A percentile compares a stretch with the other conserved stretches of the same genome.
Evolutionary conservation across 2,113 vertebrate genomes (phyloP).

Genomic region (Podiceps cristatus): DNA sequence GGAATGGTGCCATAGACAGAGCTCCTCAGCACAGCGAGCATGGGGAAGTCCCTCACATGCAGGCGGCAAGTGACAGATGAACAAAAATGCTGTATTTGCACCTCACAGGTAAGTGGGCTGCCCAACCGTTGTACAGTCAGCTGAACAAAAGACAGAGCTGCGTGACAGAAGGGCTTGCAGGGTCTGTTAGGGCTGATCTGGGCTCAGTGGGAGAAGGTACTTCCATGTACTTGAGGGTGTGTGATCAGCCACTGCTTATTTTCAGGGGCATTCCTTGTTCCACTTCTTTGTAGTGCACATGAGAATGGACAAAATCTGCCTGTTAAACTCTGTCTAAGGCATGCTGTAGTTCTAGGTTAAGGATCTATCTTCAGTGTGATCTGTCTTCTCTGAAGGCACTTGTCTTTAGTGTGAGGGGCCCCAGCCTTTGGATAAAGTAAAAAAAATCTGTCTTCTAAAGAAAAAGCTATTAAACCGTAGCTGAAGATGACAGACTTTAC

Average conservation of each 20-base stretch:
- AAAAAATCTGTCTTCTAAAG: background rate
- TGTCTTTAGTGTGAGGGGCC: background rate
- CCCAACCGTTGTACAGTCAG: accelerated
- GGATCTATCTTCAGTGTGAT: background rate
- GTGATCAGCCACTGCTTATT: background rate
- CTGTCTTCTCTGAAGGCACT: background rate
- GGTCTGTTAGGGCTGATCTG: background rate
- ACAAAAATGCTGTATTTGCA: background rate
- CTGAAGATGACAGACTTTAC: background rate
- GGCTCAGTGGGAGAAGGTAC: background rate
- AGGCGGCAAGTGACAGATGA: background rate
- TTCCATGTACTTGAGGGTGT: background rate
- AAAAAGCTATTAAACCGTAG: background rate
- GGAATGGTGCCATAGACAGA: background rate
- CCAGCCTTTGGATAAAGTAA: background rate
- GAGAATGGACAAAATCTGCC: background rate
- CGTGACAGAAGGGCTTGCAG: background rate
- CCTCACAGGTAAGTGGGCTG: accelerated
- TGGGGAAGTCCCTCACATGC: background rate
- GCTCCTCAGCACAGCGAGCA: accelerated
- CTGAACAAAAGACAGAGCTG: background rate
- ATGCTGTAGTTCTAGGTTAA: accelerated
- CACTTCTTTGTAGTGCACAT: background rate
- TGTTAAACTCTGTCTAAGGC: background rate
- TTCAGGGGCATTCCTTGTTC: background rate